These are phyloP conservation scores for Malurus elegans DNA, from an alignment of 2,113 vertebrate species.

Conservation along the genomic window DNA sequence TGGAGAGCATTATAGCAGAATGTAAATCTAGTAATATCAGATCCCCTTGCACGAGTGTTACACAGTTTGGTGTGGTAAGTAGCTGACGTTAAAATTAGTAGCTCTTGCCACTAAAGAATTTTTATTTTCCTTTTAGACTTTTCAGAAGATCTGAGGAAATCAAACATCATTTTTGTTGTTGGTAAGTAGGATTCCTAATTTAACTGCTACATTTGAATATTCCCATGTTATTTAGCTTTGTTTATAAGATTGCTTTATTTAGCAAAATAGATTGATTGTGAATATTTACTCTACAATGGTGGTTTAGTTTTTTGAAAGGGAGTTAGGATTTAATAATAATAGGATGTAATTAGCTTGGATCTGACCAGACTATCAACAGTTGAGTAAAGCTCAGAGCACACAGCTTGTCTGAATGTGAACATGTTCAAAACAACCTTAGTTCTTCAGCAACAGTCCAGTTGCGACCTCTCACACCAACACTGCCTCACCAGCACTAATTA, in stretches of 20 bases:
- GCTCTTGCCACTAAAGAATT: constrained; percentile 3
- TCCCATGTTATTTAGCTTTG: not conserved
- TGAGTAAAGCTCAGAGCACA: not conserved
- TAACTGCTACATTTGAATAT: not conserved
- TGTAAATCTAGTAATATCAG: not conserved
- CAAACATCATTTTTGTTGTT: constrained; percentile 89
- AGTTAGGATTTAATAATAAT: not conserved
- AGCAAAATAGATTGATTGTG: not conserved
- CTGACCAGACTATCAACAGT: not conserved
- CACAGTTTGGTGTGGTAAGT: not conserved
- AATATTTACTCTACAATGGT: not conserved
- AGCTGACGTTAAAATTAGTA: not conserved
- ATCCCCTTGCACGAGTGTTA: not conserved
- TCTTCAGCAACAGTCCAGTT: not conserved
- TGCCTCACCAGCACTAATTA: not conserved
- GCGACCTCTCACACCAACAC: not conserved
- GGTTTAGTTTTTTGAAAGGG: not conserved
- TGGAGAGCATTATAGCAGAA: not conserved
- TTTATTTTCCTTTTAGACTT: constrained; percentile 71
- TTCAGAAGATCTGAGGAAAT: constrained; percentile 83
- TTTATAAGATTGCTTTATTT: not conserved
- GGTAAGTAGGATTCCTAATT: constrained; percentile 78
- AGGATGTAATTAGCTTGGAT: not conserved
- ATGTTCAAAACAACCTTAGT: not conserved
- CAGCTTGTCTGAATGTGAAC: not conserved